Conservation (phyloP, 1,140 invertebrate genomes). For the Brachionus rubens region DNA sequence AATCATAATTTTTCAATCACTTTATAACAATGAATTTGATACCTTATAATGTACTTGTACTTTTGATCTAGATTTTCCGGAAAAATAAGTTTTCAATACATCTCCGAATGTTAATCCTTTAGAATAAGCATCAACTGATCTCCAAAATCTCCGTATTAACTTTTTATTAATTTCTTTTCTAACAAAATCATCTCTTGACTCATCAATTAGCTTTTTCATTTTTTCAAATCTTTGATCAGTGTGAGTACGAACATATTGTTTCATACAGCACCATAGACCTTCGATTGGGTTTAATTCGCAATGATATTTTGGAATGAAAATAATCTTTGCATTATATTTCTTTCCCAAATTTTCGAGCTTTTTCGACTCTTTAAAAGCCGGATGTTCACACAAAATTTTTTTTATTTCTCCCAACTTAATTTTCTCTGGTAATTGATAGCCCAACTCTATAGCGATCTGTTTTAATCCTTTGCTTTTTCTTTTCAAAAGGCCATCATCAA, state of each 20-base stretch:
- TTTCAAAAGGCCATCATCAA: background rate
- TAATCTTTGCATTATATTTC: background rate
- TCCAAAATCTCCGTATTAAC: background rate
- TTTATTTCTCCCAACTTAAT: background rate
- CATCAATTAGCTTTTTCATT: background rate
- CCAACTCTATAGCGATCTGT: background rate
- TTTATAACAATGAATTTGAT: no score
- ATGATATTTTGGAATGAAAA: background rate
- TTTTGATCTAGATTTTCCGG: no score
- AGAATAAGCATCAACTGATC: no score
- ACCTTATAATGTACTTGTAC: no score
- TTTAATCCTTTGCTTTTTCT: slow-evolving; percentile 7
- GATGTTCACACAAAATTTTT: background rate
- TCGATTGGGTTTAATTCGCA: background rate
- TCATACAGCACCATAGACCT: background rate
- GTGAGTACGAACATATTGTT: background rate
- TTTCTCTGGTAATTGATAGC: background rate
- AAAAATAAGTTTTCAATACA: no score
- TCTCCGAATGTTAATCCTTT: no score
- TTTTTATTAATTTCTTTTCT: background rate
- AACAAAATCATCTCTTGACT: background rate
- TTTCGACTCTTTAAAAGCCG: no score
- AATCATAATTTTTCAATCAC: no score
- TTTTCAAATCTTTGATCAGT: background rate
- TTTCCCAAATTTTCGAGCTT: background rate